Evolutionary conservation across 2,113 vertebrate species (phyloP), one percentile per base, ranked within the genome.

Genomic region (Ardeotis arabs): DNA sequence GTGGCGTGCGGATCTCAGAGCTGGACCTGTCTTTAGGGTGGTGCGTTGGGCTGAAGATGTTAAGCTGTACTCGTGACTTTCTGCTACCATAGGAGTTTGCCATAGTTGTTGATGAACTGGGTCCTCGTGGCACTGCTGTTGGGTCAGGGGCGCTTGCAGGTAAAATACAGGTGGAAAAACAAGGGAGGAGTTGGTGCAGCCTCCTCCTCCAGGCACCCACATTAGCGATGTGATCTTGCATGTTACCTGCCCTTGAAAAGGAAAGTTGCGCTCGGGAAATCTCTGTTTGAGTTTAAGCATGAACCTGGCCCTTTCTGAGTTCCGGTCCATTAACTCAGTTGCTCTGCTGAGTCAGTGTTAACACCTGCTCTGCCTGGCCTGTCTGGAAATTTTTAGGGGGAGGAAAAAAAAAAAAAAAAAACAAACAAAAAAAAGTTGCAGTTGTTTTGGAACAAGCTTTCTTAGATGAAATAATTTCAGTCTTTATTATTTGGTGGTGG

Each of bases 21-120:
- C 11, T 11, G 33, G 35, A 27, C 22, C 35, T 62, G 24, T 31
- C 47, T 53, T 52, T 86, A 37, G 23, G 6, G 14, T 49, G 24
- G 5, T 74, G 68, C 0, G 0, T 39, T 56, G 28, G 33, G 29
- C 64, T 85, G 41, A 58, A 78, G 55, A 55, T 58, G 27, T 85
- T 53, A 33, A 72, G 27, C n/a, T 47, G 59, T 23, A 47, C 3
- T 0, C 0, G 0, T 59, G 82, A 8, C 49, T 73, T 63, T 56
- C 37, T 84, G 69, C 69, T 44, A 5, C 49, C 5, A 2, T 5
- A 44, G 27, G n/a, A 53, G 55, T 49, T 69, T 84, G 27, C 22
- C 21, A 10, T 25, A 24, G 56, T 44, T 53, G 8, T 60, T 83
- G 59, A 8, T 45, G 67, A 44, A 4, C 41, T 59, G 41, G 31